Evolutionary conservation across 2,888 invertebrate genomes (phyloP).

Genomic region (Tillus elongatus): DNA sequence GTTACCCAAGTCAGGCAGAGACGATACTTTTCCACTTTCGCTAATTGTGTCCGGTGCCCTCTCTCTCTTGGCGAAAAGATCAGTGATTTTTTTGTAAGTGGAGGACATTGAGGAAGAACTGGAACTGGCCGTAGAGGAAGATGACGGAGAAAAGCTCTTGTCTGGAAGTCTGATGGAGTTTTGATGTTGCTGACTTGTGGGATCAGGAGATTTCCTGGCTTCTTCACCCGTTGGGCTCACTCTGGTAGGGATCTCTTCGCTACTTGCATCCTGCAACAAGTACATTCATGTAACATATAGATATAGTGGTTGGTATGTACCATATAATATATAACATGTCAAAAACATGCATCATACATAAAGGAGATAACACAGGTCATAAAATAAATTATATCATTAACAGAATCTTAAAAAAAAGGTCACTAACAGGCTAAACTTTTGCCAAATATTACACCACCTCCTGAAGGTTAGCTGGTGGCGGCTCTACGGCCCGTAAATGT

Average conservation of each 20-base stretch:
- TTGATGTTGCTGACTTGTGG: conserved; percentile 9
- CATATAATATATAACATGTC: too few relatives aligned
- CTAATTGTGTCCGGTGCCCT: conserved; percentile 32
- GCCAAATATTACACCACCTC: too few relatives aligned
- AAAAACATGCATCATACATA: too few relatives aligned
- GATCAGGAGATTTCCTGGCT: conserved; percentile 37
- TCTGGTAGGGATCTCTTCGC: conserved; percentile 43
- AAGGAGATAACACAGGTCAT: too few relatives aligned
- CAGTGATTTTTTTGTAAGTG: conserved; percentile 55
- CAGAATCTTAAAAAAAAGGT: too few relatives aligned
- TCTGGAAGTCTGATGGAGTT: conserved; percentile 37
- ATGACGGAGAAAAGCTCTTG: conserved; percentile 52
- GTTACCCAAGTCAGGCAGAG: conserved; percentile 47
- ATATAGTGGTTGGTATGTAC: too few relatives aligned
- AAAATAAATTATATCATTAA: too few relatives aligned
- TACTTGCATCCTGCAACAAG: too few relatives aligned
- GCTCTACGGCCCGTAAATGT: too few relatives aligned
- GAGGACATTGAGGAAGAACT: conserved; percentile 51
- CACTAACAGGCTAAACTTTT: too few relatives aligned
- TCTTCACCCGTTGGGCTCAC: conserved; percentile 63
- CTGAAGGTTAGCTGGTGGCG: too few relatives aligned
- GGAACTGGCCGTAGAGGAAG: conserved; percentile 49
- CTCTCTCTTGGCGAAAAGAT: conserved; percentile 47
- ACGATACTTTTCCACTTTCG: conserved; percentile 20
- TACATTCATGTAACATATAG: conserved; percentile 20